These are phyloP conservation scores for Glaucomys volans DNA, from an alignment of 2,113 vertebrate species.

Conservation along the genomic window DNA sequence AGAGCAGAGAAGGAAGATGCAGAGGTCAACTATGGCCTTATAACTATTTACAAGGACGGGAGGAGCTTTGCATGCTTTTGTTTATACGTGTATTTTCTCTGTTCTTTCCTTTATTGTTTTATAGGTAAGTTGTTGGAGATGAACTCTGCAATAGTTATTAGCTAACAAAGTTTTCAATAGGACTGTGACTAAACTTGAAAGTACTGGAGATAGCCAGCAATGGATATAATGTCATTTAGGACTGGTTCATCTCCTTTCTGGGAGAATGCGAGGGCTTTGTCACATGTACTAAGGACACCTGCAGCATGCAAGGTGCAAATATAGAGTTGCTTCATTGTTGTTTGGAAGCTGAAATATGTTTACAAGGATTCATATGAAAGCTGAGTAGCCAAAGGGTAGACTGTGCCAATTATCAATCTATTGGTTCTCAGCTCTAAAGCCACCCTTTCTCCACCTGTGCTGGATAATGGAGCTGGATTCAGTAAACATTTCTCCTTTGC, in stretches of 20 bases:
- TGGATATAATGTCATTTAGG: not conserved
- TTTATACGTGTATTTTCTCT: not conserved
- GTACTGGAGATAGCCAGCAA: not conserved
- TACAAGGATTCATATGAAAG: not conserved
- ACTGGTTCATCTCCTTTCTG: not conserved
- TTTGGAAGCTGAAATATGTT: no score
- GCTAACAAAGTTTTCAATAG: not conserved
- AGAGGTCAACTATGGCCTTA: not conserved
- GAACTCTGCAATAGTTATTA: not conserved
- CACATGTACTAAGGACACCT: not conserved
- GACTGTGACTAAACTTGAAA: not conserved
- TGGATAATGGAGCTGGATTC: not conserved
- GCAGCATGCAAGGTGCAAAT: not conserved
- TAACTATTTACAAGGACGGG: not conserved
- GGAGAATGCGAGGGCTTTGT: not conserved
- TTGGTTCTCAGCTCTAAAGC: not conserved
- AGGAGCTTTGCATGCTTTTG: not conserved
- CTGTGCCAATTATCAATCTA: no score
- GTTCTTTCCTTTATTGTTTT: not conserved
- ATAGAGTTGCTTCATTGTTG: not conserved
- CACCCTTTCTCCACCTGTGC: not conserved
- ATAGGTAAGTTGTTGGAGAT: not conserved
- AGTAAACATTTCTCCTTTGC: not conserved
- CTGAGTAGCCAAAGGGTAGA: not conserved
- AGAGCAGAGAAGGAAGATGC: not conserved